phyloP scores from a whole-genome alignment of 2,888 invertebrate species.

The Heliothis peltigera region DNA sequence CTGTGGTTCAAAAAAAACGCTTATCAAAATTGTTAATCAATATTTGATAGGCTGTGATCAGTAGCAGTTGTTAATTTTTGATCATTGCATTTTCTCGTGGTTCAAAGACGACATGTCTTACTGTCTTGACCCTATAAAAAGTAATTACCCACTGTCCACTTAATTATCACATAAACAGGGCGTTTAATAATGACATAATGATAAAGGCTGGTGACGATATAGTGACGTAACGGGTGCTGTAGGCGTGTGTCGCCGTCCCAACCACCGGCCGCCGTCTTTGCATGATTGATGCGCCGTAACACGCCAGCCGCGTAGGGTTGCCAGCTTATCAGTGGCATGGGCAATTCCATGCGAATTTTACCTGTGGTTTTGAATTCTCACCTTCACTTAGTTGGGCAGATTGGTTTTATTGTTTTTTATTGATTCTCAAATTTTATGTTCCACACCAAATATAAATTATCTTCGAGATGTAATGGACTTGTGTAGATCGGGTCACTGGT shows the following conservation, averaged over 20 bases:
- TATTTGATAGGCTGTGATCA: too few species aligned
- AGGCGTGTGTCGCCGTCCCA: constrained; percentile 32
- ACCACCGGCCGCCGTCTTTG: constrained; percentile 70
- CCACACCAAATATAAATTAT: too few species aligned
- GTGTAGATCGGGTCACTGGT: too few species aligned
- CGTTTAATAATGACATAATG: constrained; percentile 27
- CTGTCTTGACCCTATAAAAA: background rate
- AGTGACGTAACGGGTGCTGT: constrained; percentile 27
- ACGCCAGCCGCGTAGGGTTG: constrained; percentile 64
- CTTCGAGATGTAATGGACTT: too few species aligned
- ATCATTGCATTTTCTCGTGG: background rate
- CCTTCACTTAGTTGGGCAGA: too few species aligned
- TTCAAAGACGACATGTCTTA: background rate
- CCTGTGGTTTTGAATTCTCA: too few species aligned
- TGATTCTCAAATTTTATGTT: too few species aligned
- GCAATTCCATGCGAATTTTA: too few species aligned
- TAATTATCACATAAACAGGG: constrained; percentile 4
- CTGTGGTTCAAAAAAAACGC: too few species aligned
- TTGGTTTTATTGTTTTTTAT: too few species aligned
- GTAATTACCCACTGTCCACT: background rate
- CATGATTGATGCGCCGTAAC: constrained; percentile 75
- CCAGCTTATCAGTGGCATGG: constrained; percentile 14
- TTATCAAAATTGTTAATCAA: too few species aligned
- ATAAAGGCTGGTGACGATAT: constrained; percentile 29
- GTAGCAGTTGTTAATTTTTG: too few species aligned